Evolutionary conservation across 2,113 vertebrate genomes (phyloP).

Genomic region (Pseudois nayaur): DNA sequence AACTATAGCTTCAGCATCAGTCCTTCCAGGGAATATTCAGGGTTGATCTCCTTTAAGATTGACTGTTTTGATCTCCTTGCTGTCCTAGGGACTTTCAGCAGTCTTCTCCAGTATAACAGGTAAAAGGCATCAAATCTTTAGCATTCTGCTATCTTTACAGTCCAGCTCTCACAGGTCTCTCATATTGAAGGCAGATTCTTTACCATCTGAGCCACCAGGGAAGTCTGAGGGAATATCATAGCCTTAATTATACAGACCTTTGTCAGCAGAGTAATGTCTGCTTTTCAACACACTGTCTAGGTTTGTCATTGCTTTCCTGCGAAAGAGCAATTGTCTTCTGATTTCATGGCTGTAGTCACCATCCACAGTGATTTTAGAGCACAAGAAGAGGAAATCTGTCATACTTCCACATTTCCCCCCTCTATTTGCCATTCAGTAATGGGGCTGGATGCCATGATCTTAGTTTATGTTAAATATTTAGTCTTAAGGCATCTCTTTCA

Average conservation of each 20-base stretch:
- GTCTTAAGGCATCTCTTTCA: not conserved
- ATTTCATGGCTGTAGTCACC: not conserved
- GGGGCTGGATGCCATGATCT: not conserved
- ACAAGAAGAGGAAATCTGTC: not conserved
- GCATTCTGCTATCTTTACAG: not conserved
- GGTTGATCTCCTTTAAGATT: not conserved
- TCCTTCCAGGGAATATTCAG: not conserved
- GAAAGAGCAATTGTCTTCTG: not conserved
- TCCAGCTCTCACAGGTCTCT: not conserved
- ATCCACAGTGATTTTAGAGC: not conserved
- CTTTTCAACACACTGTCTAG: not conserved
- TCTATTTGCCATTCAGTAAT: not conserved
- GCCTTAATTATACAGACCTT: not conserved
- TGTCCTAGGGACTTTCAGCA: not conserved
- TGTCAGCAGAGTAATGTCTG: not conserved
- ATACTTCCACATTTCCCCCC: not conserved
- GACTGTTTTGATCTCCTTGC: not conserved
- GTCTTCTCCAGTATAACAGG: not conserved
- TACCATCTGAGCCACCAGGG: not conserved
- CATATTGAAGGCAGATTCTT: not conserved
- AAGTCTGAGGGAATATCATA: not conserved
- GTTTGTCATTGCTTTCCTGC: not conserved
- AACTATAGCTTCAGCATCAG: not conserved
- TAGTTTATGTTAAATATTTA: not conserved
- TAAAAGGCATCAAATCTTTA: not conserved